Percentiles rank a stretch among this genome's conserved stretches.
Evolutionary conservation across 2,797 vertebrate species (phyloP).

Genomic region (Ctenosaura bakeri): DNA sequence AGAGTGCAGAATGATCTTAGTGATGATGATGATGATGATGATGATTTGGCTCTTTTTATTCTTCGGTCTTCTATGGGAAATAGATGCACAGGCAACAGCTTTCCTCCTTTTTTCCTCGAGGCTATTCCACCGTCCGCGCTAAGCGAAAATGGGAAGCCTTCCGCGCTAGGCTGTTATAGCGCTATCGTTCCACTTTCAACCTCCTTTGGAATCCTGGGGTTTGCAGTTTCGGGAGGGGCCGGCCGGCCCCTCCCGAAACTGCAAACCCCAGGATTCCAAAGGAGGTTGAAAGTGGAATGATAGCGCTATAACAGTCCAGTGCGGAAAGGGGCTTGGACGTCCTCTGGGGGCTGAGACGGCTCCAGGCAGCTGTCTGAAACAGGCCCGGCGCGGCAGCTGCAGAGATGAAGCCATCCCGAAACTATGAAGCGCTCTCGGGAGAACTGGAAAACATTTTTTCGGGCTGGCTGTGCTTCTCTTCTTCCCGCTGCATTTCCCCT

Average conservation of each 20-base stretch:
- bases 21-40: no score
- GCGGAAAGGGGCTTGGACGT: no score
- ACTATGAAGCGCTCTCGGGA: neutral
- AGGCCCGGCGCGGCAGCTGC: constrained; percentile 22
- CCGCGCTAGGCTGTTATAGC: no score
- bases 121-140: no score
- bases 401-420: constrained; percentile 20
- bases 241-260: no score
- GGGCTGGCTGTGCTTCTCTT: fast-evolving
- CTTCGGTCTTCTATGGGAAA: neutral
- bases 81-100: neutral
- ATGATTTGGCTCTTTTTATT: neutral
- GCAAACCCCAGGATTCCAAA: no score
- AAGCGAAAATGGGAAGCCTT: neutral
- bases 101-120: neutral
- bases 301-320: no score
- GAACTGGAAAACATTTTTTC: neutral
- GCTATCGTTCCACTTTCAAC: no score
- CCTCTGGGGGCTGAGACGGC: neutral
- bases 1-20: neutral
- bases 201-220: no score
- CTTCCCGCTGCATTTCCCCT: neutral
- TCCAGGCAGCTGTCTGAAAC: neutral
- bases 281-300: no score
- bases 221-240: no score